Base-by-base conservation (phyloP, 2,113 vertebrate genomes). In the Tupaia chinensis region DNA sequence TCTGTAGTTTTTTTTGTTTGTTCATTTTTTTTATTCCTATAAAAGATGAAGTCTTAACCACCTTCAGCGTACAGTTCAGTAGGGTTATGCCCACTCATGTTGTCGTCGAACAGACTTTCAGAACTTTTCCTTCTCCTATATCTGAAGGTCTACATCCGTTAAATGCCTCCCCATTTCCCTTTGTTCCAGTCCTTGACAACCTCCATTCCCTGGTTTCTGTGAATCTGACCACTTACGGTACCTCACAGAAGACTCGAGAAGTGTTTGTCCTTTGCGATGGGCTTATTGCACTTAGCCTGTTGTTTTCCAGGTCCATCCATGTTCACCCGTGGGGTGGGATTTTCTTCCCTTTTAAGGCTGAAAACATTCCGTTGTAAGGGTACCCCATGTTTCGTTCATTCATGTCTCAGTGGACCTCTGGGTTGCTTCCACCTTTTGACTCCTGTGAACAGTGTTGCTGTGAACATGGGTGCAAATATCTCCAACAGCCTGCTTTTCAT, bases 391-490 rank as follows among this genome's bases (percentile, higher is more conserved):
- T 69, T 70, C 12, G 5, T 27, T 69, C 9, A 1, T 34, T 54
- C 13, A 29, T n/a, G 53, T 3, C 1, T 27, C 0, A 16, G 8
- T 44, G 79, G 53, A 1, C 11, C 9, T 27, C 32, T 70, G n/a
- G 9, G 13, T 23, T 70, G 27, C 60, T 74, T 23, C 19, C 7
- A 15, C 7, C 1, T 32, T 58, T 65, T 58, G 76, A 15, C 32
- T 73, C 0, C 60, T 19, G 3, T 16, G 54, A 58, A 4, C 3
- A 54, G 9, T 11, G 8, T 60, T 61, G 68, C 54, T 63, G 0
- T 34, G 74, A 60, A 56, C 9, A 0, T 2, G 22, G 27, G 15
- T 78, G 58, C n/a, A 32, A 0, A 13, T 68, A 9, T 3, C 8
- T 56, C 56, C 9, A 63, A 81, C 69, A 53, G 32, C n/a, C 53